Evolutionary conservation across 2,113 vertebrate species (phyloP), one percentile per base, ranked within the genome.

Genomic region (Percopsis transmontana): DNA sequence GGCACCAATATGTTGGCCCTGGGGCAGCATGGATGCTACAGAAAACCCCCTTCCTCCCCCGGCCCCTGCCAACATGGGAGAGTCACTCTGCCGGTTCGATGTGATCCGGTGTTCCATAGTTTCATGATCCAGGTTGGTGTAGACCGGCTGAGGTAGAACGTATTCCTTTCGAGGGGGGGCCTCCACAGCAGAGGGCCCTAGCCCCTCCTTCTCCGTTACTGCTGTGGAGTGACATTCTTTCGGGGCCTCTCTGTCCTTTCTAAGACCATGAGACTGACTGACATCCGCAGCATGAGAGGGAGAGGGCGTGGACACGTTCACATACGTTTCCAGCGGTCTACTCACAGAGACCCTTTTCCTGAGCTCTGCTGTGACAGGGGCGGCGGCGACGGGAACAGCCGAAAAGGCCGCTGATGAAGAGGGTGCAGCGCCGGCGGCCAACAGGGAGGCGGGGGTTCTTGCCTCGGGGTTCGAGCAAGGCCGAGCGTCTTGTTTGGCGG

Each of bases 21-120:
- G 66, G 84, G 97, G 97, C 80, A 99, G 91, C 94, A 99, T 96
- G 1, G 97, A 99, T 0, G 97, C 97, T 66, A 99, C 96, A 0
- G 97, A 98, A 84, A 99, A 99, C 56, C 94, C 92, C 23, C 94
- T 91, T 56, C 93, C 95, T 53, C 94, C 95, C 15, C 91, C 94
- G 50, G 94, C 94, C 65, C 91, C 95, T 16, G 92, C 88, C 16
- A 94, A 95, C 91, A 95, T 88, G 0, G 96, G 95, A 3, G 96
- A 98, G 74, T 98, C 97, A 0, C 94, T 89, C 80, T 97, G 96
- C 58, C 95, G 88, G 68, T 69, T 91, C 2, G 89, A 21, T 0
- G 92, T 81, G 68, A 94, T 77, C 3, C 94, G 86, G 12, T 87
- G 80, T 59, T 93, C 90, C 52, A 91, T 84, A 0, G 84, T 80